Percentiles rank a stretch among this genome's conserved stretches.
These are phyloP conservation scores for Noctua janthe DNA, from an alignment of 2,888 invertebrate genomes.

Conservation along the genomic window DNA sequence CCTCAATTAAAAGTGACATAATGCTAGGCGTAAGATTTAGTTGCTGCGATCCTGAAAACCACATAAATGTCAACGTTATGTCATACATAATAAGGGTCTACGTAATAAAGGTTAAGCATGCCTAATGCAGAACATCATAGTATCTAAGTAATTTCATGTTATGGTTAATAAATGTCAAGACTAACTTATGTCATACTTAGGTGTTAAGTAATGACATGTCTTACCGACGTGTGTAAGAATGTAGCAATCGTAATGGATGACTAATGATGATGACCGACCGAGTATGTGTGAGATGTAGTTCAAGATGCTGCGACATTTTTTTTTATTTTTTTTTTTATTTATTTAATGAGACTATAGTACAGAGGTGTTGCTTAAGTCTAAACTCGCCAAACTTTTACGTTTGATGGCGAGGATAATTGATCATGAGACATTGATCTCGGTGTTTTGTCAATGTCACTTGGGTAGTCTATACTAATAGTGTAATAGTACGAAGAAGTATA, in stretches of 20 bases:
- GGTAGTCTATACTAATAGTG: not conserved
- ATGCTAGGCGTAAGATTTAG: not conserved
- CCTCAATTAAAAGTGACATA: conserved; percentile 1
- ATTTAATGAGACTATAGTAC: too few species aligned
- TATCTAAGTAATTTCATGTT: not conserved
- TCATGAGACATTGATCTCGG: conserved; percentile 30
- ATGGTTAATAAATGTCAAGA: not conserved
- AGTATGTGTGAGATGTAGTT: conserved; percentile 16
- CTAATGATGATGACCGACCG: conserved; percentile 23
- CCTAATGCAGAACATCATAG: not conserved
- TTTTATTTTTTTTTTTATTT: too few species aligned
- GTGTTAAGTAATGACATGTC: conserved; percentile 5
- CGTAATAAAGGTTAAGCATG: conserved; percentile 1
- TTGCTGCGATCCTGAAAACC: not conserved
- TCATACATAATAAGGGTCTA: conserved; percentile 15
- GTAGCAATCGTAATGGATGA: not conserved
- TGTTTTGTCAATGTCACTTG: not conserved
- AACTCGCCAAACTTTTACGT: too few species aligned
- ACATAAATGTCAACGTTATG: conserved; percentile 16
- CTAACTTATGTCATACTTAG: conserved; percentile 10
- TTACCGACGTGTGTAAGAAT: not conserved
- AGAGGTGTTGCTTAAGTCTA: too few species aligned
- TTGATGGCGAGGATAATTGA: too few species aligned
- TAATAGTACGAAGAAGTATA: not conserved
- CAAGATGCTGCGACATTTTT: conserved; percentile 1